Percentiles rank a stretch among this genome's conserved stretches.
phyloP scores from a whole-genome alignment of 64 coral and sea anemone species.

The Trachythela sp. region DNA sequence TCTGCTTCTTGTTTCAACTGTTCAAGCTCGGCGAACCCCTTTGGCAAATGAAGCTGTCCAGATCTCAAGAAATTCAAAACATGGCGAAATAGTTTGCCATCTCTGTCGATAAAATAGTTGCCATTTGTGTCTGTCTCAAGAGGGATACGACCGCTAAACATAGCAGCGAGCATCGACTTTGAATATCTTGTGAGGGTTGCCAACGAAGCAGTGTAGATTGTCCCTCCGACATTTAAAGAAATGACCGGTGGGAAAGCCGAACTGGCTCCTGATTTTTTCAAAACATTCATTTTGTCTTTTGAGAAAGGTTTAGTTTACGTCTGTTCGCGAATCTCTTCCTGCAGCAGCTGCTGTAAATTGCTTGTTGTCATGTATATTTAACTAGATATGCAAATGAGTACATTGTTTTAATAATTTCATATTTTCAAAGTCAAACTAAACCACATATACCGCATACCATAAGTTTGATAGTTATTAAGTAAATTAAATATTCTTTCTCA shows the following conservation, averaged over 20 bases:
- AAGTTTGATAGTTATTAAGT: too few relatives aligned
- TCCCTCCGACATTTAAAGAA: conserved; percentile 46
- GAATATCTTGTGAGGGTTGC: conserved; percentile 37
- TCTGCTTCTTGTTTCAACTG: conserved; percentile 61
- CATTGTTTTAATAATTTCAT: background rate
- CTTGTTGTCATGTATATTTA: background rate
- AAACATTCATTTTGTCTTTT: background rate
- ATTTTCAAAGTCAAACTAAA: background rate
- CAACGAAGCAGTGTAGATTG: conserved; percentile 30
- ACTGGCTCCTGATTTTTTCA: background rate
- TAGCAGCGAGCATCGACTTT: conserved; percentile 32
- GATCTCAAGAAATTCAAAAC: conserved; percentile 57
- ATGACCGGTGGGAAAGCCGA: conserved; percentile 13
- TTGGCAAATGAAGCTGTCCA: conserved; percentile 27
- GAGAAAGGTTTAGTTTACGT: background rate
- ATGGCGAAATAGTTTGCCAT: conserved; percentile 47
- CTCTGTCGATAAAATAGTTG: conserved; percentile 55
- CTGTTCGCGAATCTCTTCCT: too few relatives aligned
- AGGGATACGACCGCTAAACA: conserved; percentile 29
- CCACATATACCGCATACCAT: background rate
- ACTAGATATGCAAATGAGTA: background rate
- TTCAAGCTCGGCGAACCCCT: conserved; percentile 36
- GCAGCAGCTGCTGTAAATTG: too few relatives aligned
- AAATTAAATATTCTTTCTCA: too few relatives aligned
- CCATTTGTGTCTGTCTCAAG: conserved; percentile 16